These are phyloP conservation scores for Rhadinocentrus ornatus DNA, from an alignment of 2,797 vertebrate genomes.

Conservation along the genomic window DNA sequence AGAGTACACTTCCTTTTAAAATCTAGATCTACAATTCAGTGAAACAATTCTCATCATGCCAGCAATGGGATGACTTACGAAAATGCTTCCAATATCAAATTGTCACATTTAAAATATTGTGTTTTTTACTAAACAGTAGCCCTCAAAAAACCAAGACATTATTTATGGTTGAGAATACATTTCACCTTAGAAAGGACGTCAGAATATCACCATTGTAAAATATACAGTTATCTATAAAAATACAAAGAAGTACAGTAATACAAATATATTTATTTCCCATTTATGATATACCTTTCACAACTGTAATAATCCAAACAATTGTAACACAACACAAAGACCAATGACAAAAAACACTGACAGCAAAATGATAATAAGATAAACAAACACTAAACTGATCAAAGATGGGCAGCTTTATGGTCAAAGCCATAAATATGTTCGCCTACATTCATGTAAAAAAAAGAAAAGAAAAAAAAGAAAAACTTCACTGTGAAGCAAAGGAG, in stretches of 20 bases:
- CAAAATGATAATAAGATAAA: constrained; percentile 80
- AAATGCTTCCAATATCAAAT: constrained; percentile 77
- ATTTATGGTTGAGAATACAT: constrained; percentile 79
- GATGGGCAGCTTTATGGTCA: constrained; percentile 79
- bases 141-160: constrained; percentile 80
- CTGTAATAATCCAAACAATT: constrained; percentile 82
- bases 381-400: constrained; percentile 81
- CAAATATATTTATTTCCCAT: constrained; percentile 91
- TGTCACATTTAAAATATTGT: constrained; percentile 80
- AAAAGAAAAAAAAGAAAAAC: constrained; percentile 44
- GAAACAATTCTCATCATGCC: constrained; percentile 63
- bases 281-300: constrained; percentile 86
- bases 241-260: constrained; percentile 89
- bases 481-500: constrained; percentile 62
- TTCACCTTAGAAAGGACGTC: constrained; percentile 78
- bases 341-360: constrained; percentile 83
- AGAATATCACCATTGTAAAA: constrained; percentile 81
- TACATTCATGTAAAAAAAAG: constrained; percentile 80
- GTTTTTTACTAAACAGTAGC: constrained; percentile 75
- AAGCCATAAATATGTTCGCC: constrained; percentile 76
- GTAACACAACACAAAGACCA: constrained; percentile 86
- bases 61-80: constrained; percentile 71
- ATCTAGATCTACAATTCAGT: constrained; percentile 61
- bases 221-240: constrained; percentile 88
- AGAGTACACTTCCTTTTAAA: constrained; percentile 64